Conservation (phyloP, 2,888 invertebrate genomes). For the Phasia obesa region DNA sequence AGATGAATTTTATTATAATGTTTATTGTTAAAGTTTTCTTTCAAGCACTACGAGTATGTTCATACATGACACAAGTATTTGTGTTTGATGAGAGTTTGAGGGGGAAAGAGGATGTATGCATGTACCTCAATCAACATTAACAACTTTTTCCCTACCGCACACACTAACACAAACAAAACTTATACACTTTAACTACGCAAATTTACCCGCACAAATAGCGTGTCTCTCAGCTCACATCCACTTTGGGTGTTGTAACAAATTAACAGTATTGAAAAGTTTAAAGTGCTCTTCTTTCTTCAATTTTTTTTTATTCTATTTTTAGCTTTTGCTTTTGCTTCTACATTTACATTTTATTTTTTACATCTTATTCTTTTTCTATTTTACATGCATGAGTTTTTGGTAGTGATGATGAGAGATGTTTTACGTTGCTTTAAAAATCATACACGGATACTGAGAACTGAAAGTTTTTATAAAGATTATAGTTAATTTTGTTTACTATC, state of each 20-base stretch:
- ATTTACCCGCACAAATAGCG: background rate
- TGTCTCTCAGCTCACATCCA: constrained; percentile 44
- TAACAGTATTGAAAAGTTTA: constrained; percentile 68
- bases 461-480: background rate
- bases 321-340: no score
- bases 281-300: constrained; percentile 59
- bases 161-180: constrained; percentile 2
- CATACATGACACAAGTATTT: constrained; percentile 9
- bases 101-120: background rate
- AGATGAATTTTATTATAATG: constrained; percentile 73
- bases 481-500: background rate
- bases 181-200: no score
- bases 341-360: constrained; percentile 25
- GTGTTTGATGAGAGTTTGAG: background rate
- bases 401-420: constrained; percentile 46
- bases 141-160: constrained; percentile 34
- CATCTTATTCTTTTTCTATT: constrained; percentile 48
- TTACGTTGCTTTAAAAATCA: constrained; percentile 14
- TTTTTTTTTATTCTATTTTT: constrained; percentile 25
- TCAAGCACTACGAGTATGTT: constrained; percentile 40
- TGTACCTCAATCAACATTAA: constrained; percentile 57
- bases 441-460: constrained; percentile 2
- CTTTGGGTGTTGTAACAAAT: constrained; percentile 60
- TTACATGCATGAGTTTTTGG: constrained; percentile 52
- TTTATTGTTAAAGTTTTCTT: constrained; percentile 72